Base-by-base conservation (phyloP, 2,113 vertebrate genomes). In the Myxocyprinus asiaticus region DNA sequence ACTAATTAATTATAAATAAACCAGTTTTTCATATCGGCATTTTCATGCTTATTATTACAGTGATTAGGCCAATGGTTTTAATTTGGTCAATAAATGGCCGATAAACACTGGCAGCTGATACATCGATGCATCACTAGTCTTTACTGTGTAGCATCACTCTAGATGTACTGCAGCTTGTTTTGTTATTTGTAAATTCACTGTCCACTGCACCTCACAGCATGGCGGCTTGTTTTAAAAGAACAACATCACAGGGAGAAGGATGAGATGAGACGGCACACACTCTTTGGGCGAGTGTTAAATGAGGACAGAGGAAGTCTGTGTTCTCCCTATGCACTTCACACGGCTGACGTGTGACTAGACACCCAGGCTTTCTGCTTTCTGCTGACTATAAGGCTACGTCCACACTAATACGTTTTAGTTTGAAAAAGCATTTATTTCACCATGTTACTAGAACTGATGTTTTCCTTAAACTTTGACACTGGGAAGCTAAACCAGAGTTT, bases 181-280 rank as follows among this genome's bases (percentile, higher is more conserved):
- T 84, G 58, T 84, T 89, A 81, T 88, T 80, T 80, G 79, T 89
- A 94, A 93, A 89, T 93, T 83, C 88, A 92, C 88, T 89, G 90
- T 79, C 89, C 86, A 77, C 85, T 93, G 84, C 88, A 90, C 73
- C 85, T 94, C 86, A 88, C 87, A 14, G 89, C 89, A 81, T 89
- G 85, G 83, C 90, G 86, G 82, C 83, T 88, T 22, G 82, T 90
- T 80, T 83, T 85, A 67, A 91, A 82, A 85, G 87, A 86, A 83
- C 87, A 79, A 50, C 82, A 73, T 43, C 78, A 66, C 82, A 81
- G 74, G 75, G 79, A 33, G 22, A 84, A 80, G 78, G 77, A 84
- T 11, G 79, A 89, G 82, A 79, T 59, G 61, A 79, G 66, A 70
- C 78, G 81, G 76, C 67, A 56, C 3, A 79, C 86, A 71, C 86